A percentile compares a stretch with the other conserved stretches of the same genome.
phyloP scores from a whole-genome alignment of 2,113 vertebrate species.

The Sprattus sprattus region DNA sequence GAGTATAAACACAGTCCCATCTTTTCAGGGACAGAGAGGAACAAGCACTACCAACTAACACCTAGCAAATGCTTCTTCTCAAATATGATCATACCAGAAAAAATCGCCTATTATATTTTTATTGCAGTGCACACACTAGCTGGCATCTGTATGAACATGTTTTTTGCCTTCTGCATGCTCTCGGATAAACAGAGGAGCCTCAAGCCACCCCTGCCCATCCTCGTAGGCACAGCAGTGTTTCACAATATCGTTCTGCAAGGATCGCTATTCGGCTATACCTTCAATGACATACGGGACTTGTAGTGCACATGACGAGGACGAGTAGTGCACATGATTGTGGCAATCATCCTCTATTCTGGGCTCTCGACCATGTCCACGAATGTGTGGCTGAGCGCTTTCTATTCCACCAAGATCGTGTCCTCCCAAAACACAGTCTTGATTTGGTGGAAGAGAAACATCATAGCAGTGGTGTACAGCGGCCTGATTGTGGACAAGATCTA shows the following conservation, averaged over 20 bases:
- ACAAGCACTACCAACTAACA: background rate
- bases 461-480: background rate
- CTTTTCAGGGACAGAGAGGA: background rate
- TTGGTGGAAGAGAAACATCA: constrained; percentile 41
- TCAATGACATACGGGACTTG: background rate
- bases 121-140: background rate
- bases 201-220: background rate
- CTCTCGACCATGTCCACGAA: constrained; percentile 28
- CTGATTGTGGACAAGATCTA: constrained; percentile 31
- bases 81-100: background rate
- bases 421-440: constrained; percentile 15
- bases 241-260: background rate
- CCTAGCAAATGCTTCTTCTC: background rate
- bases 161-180: background rate
- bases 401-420: constrained; percentile 40
- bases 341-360: background rate
- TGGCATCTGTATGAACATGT: background rate
- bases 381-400: constrained; percentile 49
- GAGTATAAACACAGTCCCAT: background rate
- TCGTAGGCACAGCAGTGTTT: background rate
- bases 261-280: background rate
- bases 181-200: background rate
- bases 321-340: background rate
- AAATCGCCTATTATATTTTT: background rate
- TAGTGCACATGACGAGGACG: background rate